phyloP scores from a whole-genome alignment of 1,140 invertebrate species.

The Platyscapa corneri region DNA sequence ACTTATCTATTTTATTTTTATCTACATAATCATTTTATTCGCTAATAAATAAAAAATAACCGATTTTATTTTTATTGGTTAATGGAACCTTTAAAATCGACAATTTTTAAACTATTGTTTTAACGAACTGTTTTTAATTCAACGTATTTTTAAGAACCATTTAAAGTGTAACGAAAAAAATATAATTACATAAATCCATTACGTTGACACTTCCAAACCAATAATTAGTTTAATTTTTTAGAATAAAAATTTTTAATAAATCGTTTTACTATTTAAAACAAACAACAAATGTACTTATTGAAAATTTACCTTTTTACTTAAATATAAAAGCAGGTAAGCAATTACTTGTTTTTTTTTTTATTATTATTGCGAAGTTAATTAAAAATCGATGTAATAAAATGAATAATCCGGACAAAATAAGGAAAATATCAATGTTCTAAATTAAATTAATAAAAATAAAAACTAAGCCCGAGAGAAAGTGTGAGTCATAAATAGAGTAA shows the following conservation, averaged over 20 bases:
- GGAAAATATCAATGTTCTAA: background rate
- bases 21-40: background rate
- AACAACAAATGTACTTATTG: background rate
- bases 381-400: background rate
- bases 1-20: background rate
- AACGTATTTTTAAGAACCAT: background rate
- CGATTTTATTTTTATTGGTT: background rate
- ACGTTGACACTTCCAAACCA: no score
- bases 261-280: background rate
- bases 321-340: background rate
- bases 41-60: background rate
- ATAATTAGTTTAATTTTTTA: background rate
- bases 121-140: background rate
- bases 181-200: background rate
- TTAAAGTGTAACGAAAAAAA: background rate
- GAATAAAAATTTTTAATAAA: background rate
- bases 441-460: background rate
- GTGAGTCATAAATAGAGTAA: constrained; percentile 35
- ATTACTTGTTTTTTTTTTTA: background rate
- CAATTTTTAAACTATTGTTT: background rate
- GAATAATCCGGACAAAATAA: background rate
- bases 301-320: background rate
- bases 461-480: background rate
- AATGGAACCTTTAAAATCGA: background rate
- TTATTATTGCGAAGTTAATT: background rate